Evolutionary conservation across 92 coral and sea anemone species (phyloP).

Genomic region (Zoanthus gigantus): DNA sequence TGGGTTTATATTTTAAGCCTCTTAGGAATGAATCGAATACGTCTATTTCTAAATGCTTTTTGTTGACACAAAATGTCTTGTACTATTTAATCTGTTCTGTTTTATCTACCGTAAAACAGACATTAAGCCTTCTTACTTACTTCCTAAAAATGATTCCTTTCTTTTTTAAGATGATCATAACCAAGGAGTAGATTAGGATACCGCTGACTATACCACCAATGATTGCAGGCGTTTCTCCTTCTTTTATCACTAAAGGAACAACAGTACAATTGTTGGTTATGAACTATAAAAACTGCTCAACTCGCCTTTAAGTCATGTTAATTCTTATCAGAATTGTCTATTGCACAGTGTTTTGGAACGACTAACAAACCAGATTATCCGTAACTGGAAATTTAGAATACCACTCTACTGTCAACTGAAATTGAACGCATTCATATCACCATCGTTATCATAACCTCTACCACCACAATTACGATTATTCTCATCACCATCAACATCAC

Average conservation of each 20-base stretch:
- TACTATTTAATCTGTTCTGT: too few relatives aligned
- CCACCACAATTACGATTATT: not conserved
- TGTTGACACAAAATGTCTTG: too few relatives aligned
- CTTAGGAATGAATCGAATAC: too few relatives aligned
- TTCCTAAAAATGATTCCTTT: conserved; percentile 32
- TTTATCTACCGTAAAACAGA: too few relatives aligned
- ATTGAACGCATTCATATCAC: not conserved
- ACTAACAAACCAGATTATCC: too few relatives aligned
- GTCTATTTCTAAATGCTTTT: too few relatives aligned
- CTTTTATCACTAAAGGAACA: not conserved
- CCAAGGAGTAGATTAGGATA: conserved; percentile 5
- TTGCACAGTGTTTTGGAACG: too few relatives aligned
- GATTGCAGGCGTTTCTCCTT: conserved; percentile 13
- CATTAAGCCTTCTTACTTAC: not conserved
- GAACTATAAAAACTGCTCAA: not conserved
- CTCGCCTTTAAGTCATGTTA: too few relatives aligned
- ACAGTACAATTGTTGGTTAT: not conserved
- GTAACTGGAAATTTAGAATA: too few relatives aligned
- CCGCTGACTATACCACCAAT: conserved; percentile 28
- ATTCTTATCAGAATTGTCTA: too few relatives aligned
- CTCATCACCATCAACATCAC: not conserved
- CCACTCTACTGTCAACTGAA: too few relatives aligned
- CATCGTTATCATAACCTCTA: not conserved
- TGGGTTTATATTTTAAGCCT: too few relatives aligned
- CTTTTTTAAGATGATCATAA: conserved; percentile 19